phyloP scores from a whole-genome alignment of 2,888 invertebrate genomes.

The Steinernema carpocapsae region DNA sequence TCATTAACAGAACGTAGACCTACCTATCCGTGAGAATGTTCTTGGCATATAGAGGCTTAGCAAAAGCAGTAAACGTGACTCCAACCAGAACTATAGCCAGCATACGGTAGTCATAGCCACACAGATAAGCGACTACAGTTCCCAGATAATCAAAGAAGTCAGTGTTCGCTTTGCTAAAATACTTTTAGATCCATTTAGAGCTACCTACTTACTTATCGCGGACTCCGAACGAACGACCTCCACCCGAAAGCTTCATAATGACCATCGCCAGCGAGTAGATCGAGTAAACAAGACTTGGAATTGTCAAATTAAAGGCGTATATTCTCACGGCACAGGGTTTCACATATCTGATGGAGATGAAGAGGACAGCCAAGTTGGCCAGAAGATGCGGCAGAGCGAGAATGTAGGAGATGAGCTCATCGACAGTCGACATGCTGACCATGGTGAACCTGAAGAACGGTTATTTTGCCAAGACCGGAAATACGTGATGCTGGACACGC shows the following conservation, averaged over 20 bases:
- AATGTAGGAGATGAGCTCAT: not conserved
- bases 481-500: too few species aligned
- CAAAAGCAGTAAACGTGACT: not conserved
- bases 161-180: not conserved
- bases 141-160: slow-evolving; percentile 4
- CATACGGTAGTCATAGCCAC: slow-evolving; percentile 26
- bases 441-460: too few species aligned
- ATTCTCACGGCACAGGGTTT: not conserved
- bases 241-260: not conserved
- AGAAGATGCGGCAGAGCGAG: not conserved
- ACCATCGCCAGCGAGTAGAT: not conserved
- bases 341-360: not conserved
- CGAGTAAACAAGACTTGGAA: not conserved
- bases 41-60: not conserved
- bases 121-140: not conserved
- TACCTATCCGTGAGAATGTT: not conserved
- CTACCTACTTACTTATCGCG: not conserved
- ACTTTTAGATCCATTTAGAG: not conserved
- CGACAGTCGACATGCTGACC: not conserved
- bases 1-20: not conserved
- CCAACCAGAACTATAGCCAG: slow-evolving; percentile 1
- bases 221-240: not conserved
- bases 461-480: too few species aligned
- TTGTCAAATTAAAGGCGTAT: slow-evolving; percentile 10
- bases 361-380: slow-evolving; percentile 5